phyloP scores from a whole-genome alignment of 2,113 vertebrate species.

The Rhagologus leucostigma region DNA sequence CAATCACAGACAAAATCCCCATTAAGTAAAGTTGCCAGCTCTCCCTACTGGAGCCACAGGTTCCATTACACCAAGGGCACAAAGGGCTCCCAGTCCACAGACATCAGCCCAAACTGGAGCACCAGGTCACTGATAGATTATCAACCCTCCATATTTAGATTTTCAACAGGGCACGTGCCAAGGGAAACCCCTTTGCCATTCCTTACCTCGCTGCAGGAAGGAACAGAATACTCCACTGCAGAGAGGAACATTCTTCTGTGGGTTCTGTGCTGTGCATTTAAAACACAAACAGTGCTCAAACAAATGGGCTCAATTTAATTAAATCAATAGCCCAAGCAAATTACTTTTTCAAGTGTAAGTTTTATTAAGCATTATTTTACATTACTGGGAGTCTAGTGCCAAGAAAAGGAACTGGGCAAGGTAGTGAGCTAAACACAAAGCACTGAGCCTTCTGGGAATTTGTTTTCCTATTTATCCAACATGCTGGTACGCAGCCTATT shows the following conservation, averaged over 20 bases:
- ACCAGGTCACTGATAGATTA: background rate
- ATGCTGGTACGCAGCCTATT: background rate
- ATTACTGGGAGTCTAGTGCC: slow-evolving; percentile 14
- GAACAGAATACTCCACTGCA: background rate
- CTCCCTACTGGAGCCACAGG: background rate
- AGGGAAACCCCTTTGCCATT: background rate
- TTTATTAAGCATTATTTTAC: slow-evolving; percentile 67
- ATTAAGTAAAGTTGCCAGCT: background rate
- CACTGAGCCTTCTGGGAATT: background rate
- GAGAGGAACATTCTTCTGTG: background rate
- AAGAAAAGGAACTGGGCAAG: background rate
- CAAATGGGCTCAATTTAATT: slow-evolving; percentile 62
- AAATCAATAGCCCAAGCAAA: slow-evolving; percentile 72
- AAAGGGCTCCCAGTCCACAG: background rate
- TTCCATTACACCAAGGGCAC: background rate
- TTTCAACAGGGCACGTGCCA: background rate
- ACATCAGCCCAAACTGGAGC: background rate
- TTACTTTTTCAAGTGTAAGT: slow-evolving; percentile 60
- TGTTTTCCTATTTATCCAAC: background rate
- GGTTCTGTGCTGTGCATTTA: background rate
- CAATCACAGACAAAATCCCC: background rate
- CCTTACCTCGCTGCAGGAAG: background rate
- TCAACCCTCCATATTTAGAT: background rate
- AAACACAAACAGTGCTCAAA: slow-evolving; percentile 21
- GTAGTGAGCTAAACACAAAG: background rate